Conservation (phyloP, 2,888 invertebrate species). For the Allygus modestus region DNA sequence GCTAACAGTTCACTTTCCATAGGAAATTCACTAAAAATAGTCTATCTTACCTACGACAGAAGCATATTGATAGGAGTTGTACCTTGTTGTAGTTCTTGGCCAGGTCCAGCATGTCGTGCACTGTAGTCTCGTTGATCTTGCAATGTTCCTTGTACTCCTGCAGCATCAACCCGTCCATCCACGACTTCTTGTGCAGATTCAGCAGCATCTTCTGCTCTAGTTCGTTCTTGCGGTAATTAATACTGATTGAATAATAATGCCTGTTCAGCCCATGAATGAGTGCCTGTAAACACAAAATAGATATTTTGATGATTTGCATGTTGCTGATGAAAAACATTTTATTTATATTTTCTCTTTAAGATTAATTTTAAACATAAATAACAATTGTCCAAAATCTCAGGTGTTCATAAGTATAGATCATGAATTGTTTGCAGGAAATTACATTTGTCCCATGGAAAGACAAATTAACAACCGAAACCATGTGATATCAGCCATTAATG, state of each 20-base stretch:
- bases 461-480: too few relatives aligned
- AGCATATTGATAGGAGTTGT: too few relatives aligned
- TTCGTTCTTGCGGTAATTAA: constrained; percentile 99
- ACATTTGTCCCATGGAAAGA: too few relatives aligned
- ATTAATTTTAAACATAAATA: too few relatives aligned
- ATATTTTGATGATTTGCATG: background rate
- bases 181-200: constrained; percentile 98
- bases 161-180: constrained; percentile 97
- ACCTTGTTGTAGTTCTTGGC: constrained; percentile 98
- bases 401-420: too few relatives aligned
- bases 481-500: too few relatives aligned
- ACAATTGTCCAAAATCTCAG: too few relatives aligned
- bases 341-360: too few relatives aligned
- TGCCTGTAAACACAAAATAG: constrained; percentile 80
- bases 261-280: constrained; percentile 98
- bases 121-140: constrained; percentile 94
- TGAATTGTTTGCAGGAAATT: too few relatives aligned
- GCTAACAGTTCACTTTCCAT: too few relatives aligned
- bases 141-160: constrained; percentile 96
- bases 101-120: constrained; percentile 96
- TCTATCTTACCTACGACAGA: too few relatives aligned
- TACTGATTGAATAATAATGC: constrained; percentile 99
- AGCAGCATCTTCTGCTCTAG: constrained; percentile 99
- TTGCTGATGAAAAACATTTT: constrained; percentile 37
- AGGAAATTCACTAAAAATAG: too few relatives aligned